Conservation (phyloP, 2,888 invertebrate genomes). For the Lamellibrachia columna region DNA sequence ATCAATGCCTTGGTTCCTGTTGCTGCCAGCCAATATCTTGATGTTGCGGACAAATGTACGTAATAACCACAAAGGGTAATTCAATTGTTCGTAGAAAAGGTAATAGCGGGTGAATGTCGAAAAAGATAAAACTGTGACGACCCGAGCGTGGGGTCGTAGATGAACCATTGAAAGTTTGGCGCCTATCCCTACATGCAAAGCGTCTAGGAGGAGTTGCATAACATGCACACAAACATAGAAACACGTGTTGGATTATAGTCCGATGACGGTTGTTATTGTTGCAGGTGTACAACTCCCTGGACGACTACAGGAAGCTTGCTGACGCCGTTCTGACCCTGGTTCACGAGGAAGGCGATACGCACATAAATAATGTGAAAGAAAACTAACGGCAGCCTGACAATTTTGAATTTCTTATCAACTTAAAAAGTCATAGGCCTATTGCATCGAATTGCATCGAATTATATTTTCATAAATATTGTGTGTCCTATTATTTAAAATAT, state of each 20-base stretch:
- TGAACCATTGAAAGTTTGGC: no score
- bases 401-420: background rate
- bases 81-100: no score
- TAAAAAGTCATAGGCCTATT: background rate
- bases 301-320: conserved; percentile 49
- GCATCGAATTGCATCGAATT: background rate
- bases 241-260: background rate
- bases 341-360: conserved; percentile 17
- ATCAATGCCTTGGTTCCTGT: no score
- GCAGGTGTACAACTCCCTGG: conserved; percentile 50
- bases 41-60: no score
- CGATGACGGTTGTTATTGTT: background rate
- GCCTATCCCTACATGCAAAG: no score
- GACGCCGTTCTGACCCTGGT: conserved; percentile 45
- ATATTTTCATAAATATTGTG: background rate
- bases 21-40: no score
- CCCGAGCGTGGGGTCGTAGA: no score
- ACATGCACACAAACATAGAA: background rate
- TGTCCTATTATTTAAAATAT: background rate
- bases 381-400: background rate
- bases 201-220: no score
- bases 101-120: no score
- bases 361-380: background rate
- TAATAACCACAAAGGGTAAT: no score
- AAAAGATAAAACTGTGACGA: no score